These are phyloP conservation scores for Heterohyrax brucei DNA, from an alignment of 2,797 vertebrate species.

Conservation along the genomic window DNA sequence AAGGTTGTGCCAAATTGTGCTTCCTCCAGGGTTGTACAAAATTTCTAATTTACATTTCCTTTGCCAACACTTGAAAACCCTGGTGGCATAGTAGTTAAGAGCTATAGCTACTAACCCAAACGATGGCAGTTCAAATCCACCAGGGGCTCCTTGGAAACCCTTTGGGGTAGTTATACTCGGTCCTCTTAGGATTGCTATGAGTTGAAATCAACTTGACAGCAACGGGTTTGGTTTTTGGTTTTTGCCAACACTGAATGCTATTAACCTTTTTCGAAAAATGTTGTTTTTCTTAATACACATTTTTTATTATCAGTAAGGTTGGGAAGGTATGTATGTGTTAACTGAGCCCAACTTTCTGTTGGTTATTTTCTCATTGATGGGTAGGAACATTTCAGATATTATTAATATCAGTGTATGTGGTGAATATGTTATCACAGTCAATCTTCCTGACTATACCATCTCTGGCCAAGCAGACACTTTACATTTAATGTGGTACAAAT, in stretches of 20 bases:
- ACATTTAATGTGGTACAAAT: neutral
- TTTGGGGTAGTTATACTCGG: too few relatives aligned
- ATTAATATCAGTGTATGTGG: neutral
- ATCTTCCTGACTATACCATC: neutral
- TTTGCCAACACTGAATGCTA: neutral
- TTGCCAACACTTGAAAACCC: neutral
- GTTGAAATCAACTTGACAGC: too few relatives aligned
- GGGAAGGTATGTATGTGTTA: neutral
- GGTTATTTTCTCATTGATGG: neutral
- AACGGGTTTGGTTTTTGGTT: too few relatives aligned
- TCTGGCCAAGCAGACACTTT: neutral
- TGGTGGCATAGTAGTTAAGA: too few relatives aligned
- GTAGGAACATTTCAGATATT: neutral
- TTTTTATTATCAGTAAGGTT: neutral
- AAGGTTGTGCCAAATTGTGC: neutral
- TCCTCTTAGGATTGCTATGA: too few relatives aligned
- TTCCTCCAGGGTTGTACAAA: too few relatives aligned
- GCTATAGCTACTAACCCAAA: too few relatives aligned
- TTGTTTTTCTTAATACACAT: neutral
- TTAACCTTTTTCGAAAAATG: neutral
- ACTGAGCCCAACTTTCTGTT: neutral
- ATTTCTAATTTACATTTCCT: neutral
- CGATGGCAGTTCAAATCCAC: too few relatives aligned
- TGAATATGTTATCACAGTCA: neutral
- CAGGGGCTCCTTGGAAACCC: too few relatives aligned